Evolutionary conservation across 2,888 invertebrate genomes (phyloP).

Genomic region (Leptodirus hochenwartii): DNA sequence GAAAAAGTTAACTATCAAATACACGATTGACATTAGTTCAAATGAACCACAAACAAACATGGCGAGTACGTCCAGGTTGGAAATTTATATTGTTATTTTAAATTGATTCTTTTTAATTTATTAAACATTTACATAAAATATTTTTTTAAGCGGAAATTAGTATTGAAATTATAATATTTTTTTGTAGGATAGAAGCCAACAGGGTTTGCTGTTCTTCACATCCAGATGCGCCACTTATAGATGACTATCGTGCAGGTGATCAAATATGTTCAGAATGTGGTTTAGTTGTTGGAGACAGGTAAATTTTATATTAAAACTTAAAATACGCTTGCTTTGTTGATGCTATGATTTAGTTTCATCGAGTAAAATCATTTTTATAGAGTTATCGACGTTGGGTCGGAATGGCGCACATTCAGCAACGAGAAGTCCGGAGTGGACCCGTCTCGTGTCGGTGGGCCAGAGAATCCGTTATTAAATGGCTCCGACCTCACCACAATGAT

Average conservation of each 20-base stretch:
- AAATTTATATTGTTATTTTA: too few relatives aligned
- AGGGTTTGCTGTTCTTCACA: slow-evolving; percentile 83
- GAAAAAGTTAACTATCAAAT: too few relatives aligned
- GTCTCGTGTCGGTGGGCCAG: slow-evolving; percentile 98
- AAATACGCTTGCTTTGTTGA: slow-evolving; percentile 4
- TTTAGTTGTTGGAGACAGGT: slow-evolving; percentile 97
- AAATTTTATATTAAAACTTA: slow-evolving; percentile 14
- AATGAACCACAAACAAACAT: too few relatives aligned
- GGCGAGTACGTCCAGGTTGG: slow-evolving; percentile 51
- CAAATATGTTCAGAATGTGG: slow-evolving; percentile 99
- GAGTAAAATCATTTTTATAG: too few relatives aligned
- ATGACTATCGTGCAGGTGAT: slow-evolving; percentile 97
- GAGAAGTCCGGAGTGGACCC: slow-evolving; percentile 95
- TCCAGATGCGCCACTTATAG: slow-evolving; percentile 89
- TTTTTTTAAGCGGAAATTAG: not conserved
- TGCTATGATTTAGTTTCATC: slow-evolving; percentile 7
- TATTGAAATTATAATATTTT: too few relatives aligned
- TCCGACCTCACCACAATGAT: slow-evolving; percentile 96
- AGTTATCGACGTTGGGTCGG: slow-evolving; percentile 99
- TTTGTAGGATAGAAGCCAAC: too few relatives aligned
- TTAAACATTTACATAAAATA: not conserved
- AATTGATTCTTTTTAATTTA: not conserved
- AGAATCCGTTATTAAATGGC: slow-evolving; percentile 90
- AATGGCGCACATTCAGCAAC: slow-evolving; percentile 99
- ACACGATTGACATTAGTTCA: too few relatives aligned